A percentile compares a stretch with the other conserved stretches of the same genome.
phyloP scores from a whole-genome alignment of 2,113 vertebrate species.

The Campylorhamphus procurvoides region DNA sequence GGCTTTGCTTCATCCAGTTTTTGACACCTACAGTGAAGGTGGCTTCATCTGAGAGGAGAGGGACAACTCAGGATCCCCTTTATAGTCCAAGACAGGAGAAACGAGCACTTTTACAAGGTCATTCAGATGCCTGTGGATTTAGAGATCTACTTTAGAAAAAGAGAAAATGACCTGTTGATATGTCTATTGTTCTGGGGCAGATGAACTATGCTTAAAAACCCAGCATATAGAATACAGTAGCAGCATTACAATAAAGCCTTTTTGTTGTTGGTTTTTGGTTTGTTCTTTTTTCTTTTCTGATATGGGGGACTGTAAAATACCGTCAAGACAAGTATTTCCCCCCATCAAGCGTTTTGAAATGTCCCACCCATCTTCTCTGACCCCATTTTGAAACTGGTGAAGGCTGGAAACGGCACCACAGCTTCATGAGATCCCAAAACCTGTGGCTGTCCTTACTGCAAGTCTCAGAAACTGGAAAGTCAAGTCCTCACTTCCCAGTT shows the following conservation, averaged over 20 bases:
- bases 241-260: neutral
- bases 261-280: neutral
- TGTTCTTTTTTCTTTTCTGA: neutral
- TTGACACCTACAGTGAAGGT: neutral
- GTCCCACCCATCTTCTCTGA: neutral
- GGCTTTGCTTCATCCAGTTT: neutral
- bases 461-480: neutral
- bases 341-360: conserved; percentile 3
- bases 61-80: neutral
- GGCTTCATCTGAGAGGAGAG: neutral
- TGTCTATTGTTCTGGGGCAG: neutral
- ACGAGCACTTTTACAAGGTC: neutral
- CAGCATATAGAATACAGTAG: neutral
- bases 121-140: neutral
- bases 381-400: neutral
- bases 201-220: neutral
- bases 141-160: neutral
- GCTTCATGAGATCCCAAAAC: neutral
- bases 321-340: neutral
- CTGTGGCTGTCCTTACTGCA: neutral
- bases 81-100: neutral
- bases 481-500: neutral
- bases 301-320: neutral
- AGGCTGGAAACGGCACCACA: neutral
- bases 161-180: neutral